Conservation (phyloP, 2,888 invertebrate genomes). For the Eupithecia subumbrata region DNA sequence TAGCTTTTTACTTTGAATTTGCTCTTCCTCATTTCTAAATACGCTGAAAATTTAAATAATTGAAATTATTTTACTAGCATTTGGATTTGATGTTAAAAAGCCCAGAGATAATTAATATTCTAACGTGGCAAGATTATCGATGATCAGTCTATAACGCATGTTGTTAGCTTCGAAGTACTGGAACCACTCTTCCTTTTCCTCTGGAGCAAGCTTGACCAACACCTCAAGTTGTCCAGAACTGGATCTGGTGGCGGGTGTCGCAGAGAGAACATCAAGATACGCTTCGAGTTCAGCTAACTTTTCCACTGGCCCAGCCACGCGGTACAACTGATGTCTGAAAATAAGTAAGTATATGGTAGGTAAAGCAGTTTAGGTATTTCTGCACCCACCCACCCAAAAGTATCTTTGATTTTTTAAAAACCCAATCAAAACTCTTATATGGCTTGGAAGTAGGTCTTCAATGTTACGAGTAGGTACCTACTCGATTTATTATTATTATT, state of each 20-base stretch:
- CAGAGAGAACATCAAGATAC: slow-evolving; percentile 63
- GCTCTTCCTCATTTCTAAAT: slow-evolving; percentile 65
- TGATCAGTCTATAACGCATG: slow-evolving; percentile 63
- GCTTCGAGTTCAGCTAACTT: slow-evolving; percentile 61
- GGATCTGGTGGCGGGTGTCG: slow-evolving; percentile 58
- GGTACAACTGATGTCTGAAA: slow-evolving; percentile 66
- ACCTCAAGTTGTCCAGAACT: slow-evolving; percentile 63
- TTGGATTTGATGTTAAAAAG: neutral
- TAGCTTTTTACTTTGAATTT: slow-evolving; percentile 52
- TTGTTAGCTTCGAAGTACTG: slow-evolving; percentile 60
- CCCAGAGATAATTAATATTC: slow-evolving; percentile 31
- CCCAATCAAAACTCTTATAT: neutral
- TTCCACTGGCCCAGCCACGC: slow-evolving; percentile 60
- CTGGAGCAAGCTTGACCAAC: slow-evolving; percentile 65
- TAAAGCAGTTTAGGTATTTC: neutral
- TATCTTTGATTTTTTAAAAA: neutral
- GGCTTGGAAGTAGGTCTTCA: neutral
- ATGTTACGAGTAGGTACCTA: no score
- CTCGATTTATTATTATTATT: no score
- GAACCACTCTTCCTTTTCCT: slow-evolving; percentile 67
- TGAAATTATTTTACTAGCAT: neutral
- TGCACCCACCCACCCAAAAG: no score
- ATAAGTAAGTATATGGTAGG: neutral
- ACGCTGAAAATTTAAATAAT: slow-evolving; percentile 51
- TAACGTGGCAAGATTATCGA: slow-evolving; percentile 72